Evolutionary conservation across 2,888 invertebrate genomes (phyloP).

Genomic region (Drosophila bunnanda): DNA sequence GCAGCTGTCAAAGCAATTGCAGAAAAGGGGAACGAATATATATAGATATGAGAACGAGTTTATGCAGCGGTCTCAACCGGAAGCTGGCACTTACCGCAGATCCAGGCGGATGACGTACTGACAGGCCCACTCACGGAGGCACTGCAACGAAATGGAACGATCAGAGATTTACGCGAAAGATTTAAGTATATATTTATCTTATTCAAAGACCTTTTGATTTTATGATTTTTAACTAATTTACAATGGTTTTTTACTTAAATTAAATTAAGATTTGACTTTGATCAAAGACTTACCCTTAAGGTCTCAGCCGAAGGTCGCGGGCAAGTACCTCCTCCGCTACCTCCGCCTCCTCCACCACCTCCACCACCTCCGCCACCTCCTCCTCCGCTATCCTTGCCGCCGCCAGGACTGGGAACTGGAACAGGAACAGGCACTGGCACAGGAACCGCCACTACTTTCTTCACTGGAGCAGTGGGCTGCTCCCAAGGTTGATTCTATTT

Average conservation of each 20-base stretch:
- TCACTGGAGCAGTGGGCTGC: conserved; percentile 13
- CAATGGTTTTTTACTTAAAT: neutral
- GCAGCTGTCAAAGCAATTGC: conserved; percentile 59
- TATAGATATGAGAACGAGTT: conserved; percentile 19
- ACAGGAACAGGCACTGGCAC: conserved; percentile 38
- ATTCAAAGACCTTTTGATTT: neutral
- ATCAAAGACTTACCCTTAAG: conserved; percentile 55
- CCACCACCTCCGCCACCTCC: neutral
- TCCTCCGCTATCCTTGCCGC: conserved; percentile 18
- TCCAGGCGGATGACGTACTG: conserved; percentile 72
- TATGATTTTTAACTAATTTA: neutral
- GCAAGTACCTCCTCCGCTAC: conserved; percentile 29
- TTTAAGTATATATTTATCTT: neutral
- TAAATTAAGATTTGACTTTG: neutral
- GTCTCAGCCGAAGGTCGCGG: conserved; percentile 60
- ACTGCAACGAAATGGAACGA: conserved; percentile 52
- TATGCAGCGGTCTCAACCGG: conserved; percentile 9
- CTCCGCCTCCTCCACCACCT: neutral
- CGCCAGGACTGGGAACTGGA: conserved; percentile 24
- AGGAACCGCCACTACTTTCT: conserved; percentile 20
- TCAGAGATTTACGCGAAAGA: conserved; percentile 3
- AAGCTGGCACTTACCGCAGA: conserved; percentile 66
- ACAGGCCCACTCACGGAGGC: conserved; percentile 74
- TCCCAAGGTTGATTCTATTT: conserved; percentile 15
- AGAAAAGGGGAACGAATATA: conserved; percentile 19